A percentile compares a stretch with the other conserved stretches of the same genome.
Conservation (phyloP, 2,888 invertebrate species). For the Caenorhabditis sp. region DNA sequence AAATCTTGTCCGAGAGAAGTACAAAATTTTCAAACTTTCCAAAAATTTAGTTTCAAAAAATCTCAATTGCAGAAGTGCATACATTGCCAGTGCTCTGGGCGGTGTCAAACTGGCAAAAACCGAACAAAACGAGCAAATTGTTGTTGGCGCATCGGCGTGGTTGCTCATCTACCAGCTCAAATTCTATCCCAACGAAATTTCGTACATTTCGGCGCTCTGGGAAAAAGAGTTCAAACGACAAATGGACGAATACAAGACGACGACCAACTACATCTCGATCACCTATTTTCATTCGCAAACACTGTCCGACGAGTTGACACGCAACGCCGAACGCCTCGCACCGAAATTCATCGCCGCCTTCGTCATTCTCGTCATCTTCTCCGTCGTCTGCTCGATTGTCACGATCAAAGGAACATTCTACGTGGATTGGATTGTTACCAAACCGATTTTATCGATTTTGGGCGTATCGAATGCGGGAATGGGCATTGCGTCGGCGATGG, state of each 20-base stretch:
- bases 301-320: constrained; percentile 87
- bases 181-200: constrained; percentile 54
- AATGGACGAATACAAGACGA: constrained; percentile 46
- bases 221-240: constrained; percentile 54
- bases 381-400: constrained; percentile 55
- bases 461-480: constrained; percentile 87
- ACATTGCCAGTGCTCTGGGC: constrained; percentile 56
- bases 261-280: constrained; percentile 49
- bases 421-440: constrained; percentile 78
- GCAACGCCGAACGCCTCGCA: constrained; percentile 81
- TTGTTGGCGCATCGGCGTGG: constrained; percentile 61
- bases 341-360: constrained; percentile 60
- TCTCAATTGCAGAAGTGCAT: constrained; percentile 56
- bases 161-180: constrained; percentile 62
- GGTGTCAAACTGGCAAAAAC: constrained; percentile 51
- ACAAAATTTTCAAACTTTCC: no score
- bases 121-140: constrained; percentile 42
- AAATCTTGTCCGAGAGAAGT: no score
- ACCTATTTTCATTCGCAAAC: constrained; percentile 77
- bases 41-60: no score
- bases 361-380: constrained; percentile 54
- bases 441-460: constrained; percentile 86
- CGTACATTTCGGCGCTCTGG: constrained; percentile 58
- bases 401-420: constrained; percentile 78
- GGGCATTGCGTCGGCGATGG: constrained; percentile 88